Evolutionary conservation across 2,888 invertebrate genomes (phyloP).

Genomic region (Furcula furcula): DNA sequence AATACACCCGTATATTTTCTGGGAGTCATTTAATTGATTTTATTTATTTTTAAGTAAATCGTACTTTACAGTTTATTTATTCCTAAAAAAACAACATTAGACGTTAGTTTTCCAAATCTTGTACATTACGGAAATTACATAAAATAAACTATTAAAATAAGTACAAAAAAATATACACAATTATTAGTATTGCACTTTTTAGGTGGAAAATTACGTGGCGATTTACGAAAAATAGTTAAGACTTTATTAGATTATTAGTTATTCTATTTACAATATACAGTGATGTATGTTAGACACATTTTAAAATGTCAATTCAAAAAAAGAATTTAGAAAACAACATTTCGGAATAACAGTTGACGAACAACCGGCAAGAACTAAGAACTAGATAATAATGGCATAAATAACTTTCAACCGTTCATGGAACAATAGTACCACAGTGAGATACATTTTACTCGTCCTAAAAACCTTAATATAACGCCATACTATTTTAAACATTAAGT

Average conservation of each 20-base stretch:
- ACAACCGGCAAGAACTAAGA: constrained; percentile 46
- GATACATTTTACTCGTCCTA: constrained; percentile 23
- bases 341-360: constrained; percentile 29
- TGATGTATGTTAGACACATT: constrained; percentile 13
- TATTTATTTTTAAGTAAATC: not conserved
- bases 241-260: constrained; percentile 21
- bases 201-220: constrained; percentile 12
- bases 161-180: constrained; percentile 27
- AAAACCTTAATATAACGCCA: constrained; percentile 15
- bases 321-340: constrained; percentile 8
- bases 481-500: constrained; percentile 16
- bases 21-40: not conserved
- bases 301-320: constrained; percentile 3
- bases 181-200: constrained; percentile 21
- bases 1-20: not conserved
- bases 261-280: constrained; percentile 27
- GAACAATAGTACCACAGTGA: constrained; percentile 21
- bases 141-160: constrained; percentile 25
- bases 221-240: constrained; percentile 24
- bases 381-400: constrained; percentile 45
- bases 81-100: not conserved
- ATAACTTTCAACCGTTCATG: constrained; percentile 21
- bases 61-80: not conserved
- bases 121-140: constrained; percentile 3
- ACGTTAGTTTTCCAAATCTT: not conserved